Evolutionary conservation across 2,888 invertebrate species (phyloP), one percentile per base, ranked within the genome.

Genomic region (Cataglyphis cursor): DNA sequence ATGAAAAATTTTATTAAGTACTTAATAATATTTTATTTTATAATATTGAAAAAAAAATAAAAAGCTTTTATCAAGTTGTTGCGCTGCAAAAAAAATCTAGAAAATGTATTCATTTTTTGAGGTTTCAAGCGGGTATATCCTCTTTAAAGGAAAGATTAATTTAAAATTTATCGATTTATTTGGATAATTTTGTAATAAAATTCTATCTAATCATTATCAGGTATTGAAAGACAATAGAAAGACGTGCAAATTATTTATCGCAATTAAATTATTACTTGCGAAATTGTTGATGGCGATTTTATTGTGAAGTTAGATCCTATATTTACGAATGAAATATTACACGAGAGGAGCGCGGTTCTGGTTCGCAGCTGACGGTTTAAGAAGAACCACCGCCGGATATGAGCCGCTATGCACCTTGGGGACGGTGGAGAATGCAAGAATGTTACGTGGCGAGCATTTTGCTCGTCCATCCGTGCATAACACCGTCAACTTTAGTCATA

Each of bases 361-460:
- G 73, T 9, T 31, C 64, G 70, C 82, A 87, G 84, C 82, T 85
- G 84, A 84, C 65, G 78, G 70, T 54, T 57, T 48, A 31, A 61
- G 73, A 87, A 74, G 82, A 85, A 83, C 66, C 68, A 61, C 51
- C 78, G 24, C 62, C 83, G 89, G 83, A 89, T 80, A 83, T 75
- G 82, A 62, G 76, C 10, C 57, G 44, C 44, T 51, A 35, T 78
- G 57, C 61, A 64, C 57, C 10, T 70, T n/a, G 62, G 44, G 72
- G 65, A 48, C 41, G 73, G 64, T 68, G 72, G 64, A 59, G 66
- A 54, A 81, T 66, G 21, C 82, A 82, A 75, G 83, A 80, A 84
- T 88, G 90, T 85, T 83, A 84, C 85, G 82, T 82, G 90, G 80
- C 70, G 70, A 73, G 76, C 84, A 82, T 90, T 90, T 85, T 87